Percentiles rank a stretch among this genome's conserved stretches.
Conservation (phyloP, 2,797 vertebrate species). For the Syngnathus rostellatus region DNA sequence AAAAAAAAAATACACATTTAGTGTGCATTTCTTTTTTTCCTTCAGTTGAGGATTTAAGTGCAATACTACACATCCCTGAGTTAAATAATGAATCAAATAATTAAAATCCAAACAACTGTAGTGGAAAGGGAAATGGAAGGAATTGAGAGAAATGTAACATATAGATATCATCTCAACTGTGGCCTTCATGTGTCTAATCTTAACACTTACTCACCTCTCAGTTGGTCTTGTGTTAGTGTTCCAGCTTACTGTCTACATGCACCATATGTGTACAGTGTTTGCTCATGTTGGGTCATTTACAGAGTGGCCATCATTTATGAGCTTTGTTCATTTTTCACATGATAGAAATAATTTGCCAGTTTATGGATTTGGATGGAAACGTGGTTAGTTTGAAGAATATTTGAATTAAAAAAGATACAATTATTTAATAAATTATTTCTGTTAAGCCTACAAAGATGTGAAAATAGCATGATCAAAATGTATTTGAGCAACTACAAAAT, state of each 20-base stretch:
- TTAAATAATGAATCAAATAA: conserved; percentile 9
- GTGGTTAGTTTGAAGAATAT: neutral
- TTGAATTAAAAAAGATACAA: neutral
- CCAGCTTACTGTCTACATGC: conserved; percentile 18
- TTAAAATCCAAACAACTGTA: conserved; percentile 1
- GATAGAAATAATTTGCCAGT: neutral
- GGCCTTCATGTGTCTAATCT: conserved; percentile 3
- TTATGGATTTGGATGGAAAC: neutral
- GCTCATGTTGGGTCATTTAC: neutral
- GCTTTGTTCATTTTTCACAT: neutral
- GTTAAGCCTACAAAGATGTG: neutral
- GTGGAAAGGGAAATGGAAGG: neutral
- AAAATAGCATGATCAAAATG: neutral
- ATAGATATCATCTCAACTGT: conserved; percentile 13
- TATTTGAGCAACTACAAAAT: neutral
- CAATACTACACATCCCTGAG: conserved; percentile 5
- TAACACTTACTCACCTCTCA: conserved; percentile 13
- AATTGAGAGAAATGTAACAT: conserved; percentile 2
- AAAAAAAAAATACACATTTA: neutral
- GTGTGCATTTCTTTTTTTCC: neutral
- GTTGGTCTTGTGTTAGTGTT: conserved; percentile 48
- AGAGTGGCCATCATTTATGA: neutral
- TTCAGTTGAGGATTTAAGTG: conserved; percentile 31
- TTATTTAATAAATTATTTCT: neutral
- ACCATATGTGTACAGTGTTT: conserved; percentile 37